Evolutionary conservation across 2,888 invertebrate genomes (phyloP).

Genomic region (Volucella bombylans): DNA sequence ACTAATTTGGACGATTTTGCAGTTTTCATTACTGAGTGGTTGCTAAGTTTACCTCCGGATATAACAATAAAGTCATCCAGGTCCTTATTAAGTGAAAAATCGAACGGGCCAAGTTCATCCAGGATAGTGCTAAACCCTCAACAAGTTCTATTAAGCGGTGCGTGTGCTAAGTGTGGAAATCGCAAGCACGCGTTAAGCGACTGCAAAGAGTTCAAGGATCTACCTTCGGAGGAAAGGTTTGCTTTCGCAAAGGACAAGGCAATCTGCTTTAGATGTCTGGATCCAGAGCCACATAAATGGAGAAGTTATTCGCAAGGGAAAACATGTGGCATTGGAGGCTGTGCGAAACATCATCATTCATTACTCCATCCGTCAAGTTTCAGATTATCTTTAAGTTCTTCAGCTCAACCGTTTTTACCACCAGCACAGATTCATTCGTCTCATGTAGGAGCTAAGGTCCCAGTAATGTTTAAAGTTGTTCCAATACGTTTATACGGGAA

Average conservation of each 20-base stretch:
- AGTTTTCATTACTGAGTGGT: too few species aligned
- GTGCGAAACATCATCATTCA: slow-evolving; percentile 21
- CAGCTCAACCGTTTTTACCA: slow-evolving; percentile 9
- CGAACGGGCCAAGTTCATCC: slow-evolving; percentile 2
- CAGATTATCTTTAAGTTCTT: slow-evolving; percentile 12
- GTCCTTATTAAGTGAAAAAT: slow-evolving; percentile 3
- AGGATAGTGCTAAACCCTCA: slow-evolving; percentile 20
- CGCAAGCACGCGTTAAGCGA: neutral
- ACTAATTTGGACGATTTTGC: too few species aligned
- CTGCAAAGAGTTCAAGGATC: neutral
- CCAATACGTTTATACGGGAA: slow-evolving; percentile 26
- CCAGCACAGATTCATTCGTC: slow-evolving; percentile 30
- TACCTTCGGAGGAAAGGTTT: neutral
- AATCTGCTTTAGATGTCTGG: slow-evolving; percentile 5
- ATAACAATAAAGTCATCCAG: neutral
- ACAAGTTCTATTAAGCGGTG: neutral
- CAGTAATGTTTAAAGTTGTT: slow-evolving; percentile 28
- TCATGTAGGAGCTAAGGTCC: slow-evolving; percentile 17
- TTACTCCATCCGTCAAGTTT: slow-evolving; percentile 11
- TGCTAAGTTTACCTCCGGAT: too few species aligned
- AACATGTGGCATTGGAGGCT: slow-evolving; percentile 14
- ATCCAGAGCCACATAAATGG: slow-evolving; percentile 4
- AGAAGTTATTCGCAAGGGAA: neutral
- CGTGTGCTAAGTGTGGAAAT: neutral
- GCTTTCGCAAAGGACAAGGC: neutral